Conservation (phyloP, 2,797 vertebrate genomes). For the Poeciliopsis presidionis region DNA sequence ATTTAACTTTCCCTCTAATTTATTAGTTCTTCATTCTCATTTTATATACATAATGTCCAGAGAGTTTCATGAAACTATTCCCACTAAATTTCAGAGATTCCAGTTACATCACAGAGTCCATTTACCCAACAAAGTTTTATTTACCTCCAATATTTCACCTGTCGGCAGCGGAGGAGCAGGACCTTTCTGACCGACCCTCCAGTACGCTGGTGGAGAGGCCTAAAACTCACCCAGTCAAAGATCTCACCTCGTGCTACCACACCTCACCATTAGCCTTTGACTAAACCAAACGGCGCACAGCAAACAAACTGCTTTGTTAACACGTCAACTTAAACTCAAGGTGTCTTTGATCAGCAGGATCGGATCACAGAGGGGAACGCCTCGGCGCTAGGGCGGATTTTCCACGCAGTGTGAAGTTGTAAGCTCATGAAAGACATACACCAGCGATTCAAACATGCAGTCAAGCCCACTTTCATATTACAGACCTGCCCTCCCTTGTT, state of each 20-base stretch:
- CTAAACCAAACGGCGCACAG: conserved; percentile 34
- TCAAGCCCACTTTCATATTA: conserved; percentile 68
- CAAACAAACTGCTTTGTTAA: conserved; percentile 59
- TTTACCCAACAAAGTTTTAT: not conserved
- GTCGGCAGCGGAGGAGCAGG: not conserved
- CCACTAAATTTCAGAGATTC: not conserved
- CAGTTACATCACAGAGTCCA: not conserved
- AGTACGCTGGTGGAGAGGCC: not conserved
- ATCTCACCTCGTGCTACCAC: conserved; percentile 19
- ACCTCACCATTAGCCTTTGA: conserved; percentile 11
- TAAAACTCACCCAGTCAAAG: conserved; percentile 2
- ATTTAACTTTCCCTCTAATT: not conserved
- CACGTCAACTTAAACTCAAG: conserved; percentile 66
- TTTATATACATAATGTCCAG: not conserved
- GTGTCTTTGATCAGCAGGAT: conserved; percentile 78
- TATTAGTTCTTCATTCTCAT: not conserved
- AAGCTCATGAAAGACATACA: conserved; percentile 81
- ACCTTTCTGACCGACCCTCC: conserved; percentile 20
- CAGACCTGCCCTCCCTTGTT: conserved; percentile 37
- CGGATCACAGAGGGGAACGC: conserved; percentile 68
- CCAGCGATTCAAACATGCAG: conserved; percentile 73
- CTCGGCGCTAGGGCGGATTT: conserved; percentile 73
- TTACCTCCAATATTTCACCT: not conserved
- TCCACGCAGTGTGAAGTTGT: conserved; percentile 78
- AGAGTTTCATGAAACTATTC: not conserved